Evolutionary conservation across 2,888 invertebrate species (phyloP).

Genomic region (Torymus aiolomorphi): DNA sequence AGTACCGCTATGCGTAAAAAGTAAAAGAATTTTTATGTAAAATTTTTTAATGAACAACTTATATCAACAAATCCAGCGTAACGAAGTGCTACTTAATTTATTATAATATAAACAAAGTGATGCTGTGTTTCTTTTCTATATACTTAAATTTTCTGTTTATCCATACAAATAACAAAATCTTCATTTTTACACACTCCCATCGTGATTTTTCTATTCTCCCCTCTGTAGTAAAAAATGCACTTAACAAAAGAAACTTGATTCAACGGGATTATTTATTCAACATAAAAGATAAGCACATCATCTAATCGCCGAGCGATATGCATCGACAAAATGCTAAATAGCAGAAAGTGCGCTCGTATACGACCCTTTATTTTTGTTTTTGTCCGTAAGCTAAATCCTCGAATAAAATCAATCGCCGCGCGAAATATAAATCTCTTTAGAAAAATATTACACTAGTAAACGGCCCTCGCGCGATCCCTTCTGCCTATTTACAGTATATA

Average conservation of each 20-base stretch:
- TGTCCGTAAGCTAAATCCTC: not conserved
- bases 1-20: slow-evolving; percentile 42
- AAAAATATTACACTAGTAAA: slow-evolving; percentile 52
- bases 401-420: slow-evolving; percentile 49
- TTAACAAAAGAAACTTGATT: slow-evolving; percentile 31
- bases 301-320: slow-evolving; percentile 39
- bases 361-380: not conserved
- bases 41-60: slow-evolving; percentile 49
- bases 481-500: slow-evolving; percentile 51
- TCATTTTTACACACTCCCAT: slow-evolving; percentile 46
- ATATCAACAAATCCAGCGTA: slow-evolving; percentile 54
- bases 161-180: slow-evolving; percentile 49
- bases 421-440: slow-evolving; percentile 48
- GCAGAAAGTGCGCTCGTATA: slow-evolving; percentile 24
- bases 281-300: slow-evolving; percentile 46
- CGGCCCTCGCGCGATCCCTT: slow-evolving; percentile 21
- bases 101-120: slow-evolving; percentile 54
- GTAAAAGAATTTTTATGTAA: slow-evolving; percentile 53
- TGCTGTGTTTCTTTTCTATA: slow-evolving; percentile 40
- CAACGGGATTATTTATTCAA: slow-evolving; percentile 38
- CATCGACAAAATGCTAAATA: slow-evolving; percentile 44
- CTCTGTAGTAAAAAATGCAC: slow-evolving; percentile 29
- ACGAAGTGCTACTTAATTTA: slow-evolving; percentile 48
- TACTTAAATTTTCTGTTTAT: slow-evolving; percentile 36
- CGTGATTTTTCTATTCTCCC: slow-evolving; percentile 17